phyloP scores from a whole-genome alignment of 2,888 invertebrate species.

The Acronicta leporina region DNA sequence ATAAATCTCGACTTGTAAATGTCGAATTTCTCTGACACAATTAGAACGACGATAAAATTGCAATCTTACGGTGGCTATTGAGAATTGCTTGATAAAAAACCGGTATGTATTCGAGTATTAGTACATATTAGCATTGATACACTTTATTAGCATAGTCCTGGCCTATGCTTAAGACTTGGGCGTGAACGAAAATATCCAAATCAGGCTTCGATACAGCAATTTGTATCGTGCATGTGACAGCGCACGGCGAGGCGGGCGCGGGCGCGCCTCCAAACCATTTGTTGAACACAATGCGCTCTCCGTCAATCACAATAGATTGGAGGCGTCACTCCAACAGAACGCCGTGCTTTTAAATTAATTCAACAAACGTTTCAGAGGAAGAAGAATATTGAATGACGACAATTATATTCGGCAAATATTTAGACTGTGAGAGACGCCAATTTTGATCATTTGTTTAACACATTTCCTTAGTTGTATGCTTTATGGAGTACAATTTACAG shows the following conservation, averaged over 20 bases:
- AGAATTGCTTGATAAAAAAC: not conserved
- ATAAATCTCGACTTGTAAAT: not conserved
- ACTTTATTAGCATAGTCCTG: not conserved
- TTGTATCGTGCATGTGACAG: slow-evolving; percentile 23
- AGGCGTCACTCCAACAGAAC: slow-evolving; percentile 22
- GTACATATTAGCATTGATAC: too few species aligned
- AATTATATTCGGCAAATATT: slow-evolving; percentile 41
- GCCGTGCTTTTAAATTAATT: slow-evolving; percentile 35
- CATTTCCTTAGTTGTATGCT: slow-evolving; percentile 6
- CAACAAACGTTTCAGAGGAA: slow-evolving; percentile 37
- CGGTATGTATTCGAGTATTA: not conserved
- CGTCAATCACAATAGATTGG: slow-evolving; percentile 43
- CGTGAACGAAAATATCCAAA: slow-evolving; percentile 12
- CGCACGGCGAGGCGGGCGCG: not conserved
- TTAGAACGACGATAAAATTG: not conserved
- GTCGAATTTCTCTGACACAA: not conserved
- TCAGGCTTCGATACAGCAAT: not conserved
- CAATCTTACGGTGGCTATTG: too few species aligned
- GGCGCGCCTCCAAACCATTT: slow-evolving; percentile 24
- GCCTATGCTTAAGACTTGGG: not conserved
- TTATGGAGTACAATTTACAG: slow-evolving; percentile 22
- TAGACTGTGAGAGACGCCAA: slow-evolving; percentile 25
- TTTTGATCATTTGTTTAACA: slow-evolving; percentile 25
- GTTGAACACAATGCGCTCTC: slow-evolving; percentile 36
- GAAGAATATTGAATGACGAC: slow-evolving; percentile 39